These are phyloP conservation scores for Tortrix viridana DNA, from an alignment of 2,888 invertebrate species.

Conservation along the genomic window DNA sequence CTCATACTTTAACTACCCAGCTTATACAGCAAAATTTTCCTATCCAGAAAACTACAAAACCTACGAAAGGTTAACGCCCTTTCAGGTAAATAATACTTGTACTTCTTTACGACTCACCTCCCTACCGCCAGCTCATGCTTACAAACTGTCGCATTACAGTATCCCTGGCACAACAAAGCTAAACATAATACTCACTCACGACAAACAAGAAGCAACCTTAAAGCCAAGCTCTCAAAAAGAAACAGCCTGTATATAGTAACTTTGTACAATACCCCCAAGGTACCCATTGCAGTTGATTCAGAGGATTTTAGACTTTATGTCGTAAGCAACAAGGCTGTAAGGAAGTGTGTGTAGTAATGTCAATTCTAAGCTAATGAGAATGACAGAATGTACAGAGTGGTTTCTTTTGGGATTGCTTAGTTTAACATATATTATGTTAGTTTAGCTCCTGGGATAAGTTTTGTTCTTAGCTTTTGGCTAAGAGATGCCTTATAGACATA, in stretches of 20 bases:
- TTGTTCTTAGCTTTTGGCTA: background rate
- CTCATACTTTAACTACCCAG: background rate
- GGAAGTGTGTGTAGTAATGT: conserved; percentile 55
- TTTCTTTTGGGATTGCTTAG: conserved; percentile 62
- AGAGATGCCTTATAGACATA: background rate
- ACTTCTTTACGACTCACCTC: conserved; percentile 72
- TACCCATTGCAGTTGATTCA: conserved; percentile 4
- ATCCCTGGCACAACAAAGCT: conserved; percentile 69
- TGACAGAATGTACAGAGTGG: conserved; percentile 65
- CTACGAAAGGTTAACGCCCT: conserved; percentile 63
- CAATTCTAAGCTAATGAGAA: conserved; percentile 78
- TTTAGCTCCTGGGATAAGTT: conserved; percentile 17
- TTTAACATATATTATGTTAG: conserved; percentile 43
- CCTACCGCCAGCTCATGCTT: conserved; percentile 74
- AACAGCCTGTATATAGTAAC: conserved; percentile 28
- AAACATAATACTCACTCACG: conserved; percentile 5
- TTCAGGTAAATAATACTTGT: conserved; percentile 70
- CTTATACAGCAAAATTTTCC: conserved; percentile 20
- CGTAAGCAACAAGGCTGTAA: conserved; percentile 45
- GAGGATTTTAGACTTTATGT: conserved; percentile 21
- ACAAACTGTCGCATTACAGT: conserved; percentile 83
- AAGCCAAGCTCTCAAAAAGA: conserved; percentile 8
- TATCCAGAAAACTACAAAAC: conserved; percentile 30
- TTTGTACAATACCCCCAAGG: conserved; percentile 25
- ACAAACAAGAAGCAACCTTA: conserved; percentile 37